Evolutionary conservation across 2,797 vertebrate genomes (phyloP), one percentile per base, ranked within the genome.

Genomic region (Hypotaenidia philippensis): DNA sequence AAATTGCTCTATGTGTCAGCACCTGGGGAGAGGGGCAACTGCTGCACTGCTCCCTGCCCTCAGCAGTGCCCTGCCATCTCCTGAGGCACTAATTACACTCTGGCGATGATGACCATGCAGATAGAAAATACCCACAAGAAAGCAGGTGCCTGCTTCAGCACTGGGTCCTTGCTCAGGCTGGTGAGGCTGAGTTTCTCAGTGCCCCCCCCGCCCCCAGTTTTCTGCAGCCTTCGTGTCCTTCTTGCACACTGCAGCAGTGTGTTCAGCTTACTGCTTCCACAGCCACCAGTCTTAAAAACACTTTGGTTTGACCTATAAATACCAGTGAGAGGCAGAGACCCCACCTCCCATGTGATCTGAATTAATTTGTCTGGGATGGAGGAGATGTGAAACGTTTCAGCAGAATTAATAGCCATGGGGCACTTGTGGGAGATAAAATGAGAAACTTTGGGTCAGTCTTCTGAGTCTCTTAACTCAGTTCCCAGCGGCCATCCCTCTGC

Each of bases 401-500:
- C 40, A 69, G 69, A 81, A 63, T 86, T 86, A 93, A 93, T 70
- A 81, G 80, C 94, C 12, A 0, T 17, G 44, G 69, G 65, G 57
- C 44, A 13, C 27, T 88, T 81, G 41, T 0, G 5, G 70, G 85
- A 82, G 88, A 79, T 72, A n/a, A 88, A 91, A 59, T 2, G 22
- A 83, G 66, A 82, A 87, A 61, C 50, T 86, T 83, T 2, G 11
- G 66, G 83, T 89, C 85, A 17, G 3, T 49, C 59, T 69, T 78
- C 26, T 41, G 41, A 77, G 57, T 75, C 57, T 89, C 52, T 52
- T 49, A 15, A 9, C 36, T 53, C 38, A 0, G 1, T 84, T 89
- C 83, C 86, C 80, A 69, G 75, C 0, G 0, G 70, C 76, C 0
- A 0, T 56, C 52, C 47, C 57, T 72, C 47, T 1, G 3, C 57